These are phyloP conservation scores for Mesoligia furuncula DNA, from an alignment of 2,888 invertebrate genomes.

Conservation along the genomic window DNA sequence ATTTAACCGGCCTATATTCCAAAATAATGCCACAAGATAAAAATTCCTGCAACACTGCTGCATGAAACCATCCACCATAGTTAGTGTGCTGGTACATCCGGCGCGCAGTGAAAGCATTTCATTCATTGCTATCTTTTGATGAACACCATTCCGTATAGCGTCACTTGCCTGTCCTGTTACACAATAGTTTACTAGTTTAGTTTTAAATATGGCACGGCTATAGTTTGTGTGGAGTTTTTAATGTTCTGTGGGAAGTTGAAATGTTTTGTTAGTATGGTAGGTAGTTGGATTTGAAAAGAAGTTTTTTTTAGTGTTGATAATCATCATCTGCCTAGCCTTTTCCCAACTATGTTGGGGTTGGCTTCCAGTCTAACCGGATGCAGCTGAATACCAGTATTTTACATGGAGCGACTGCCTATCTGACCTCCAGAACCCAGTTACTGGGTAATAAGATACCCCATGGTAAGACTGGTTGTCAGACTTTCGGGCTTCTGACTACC, in stretches of 20 bases:
- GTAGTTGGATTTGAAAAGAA: neutral
- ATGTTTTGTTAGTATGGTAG: neutral
- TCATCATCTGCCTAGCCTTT: too few relatives aligned
- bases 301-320: too few relatives aligned
- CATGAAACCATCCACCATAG: slow-evolving; percentile 32
- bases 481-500: too few relatives aligned
- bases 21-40: neutral
- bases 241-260: neutral
- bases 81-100: slow-evolving; percentile 44
- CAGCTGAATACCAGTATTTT: too few relatives aligned
- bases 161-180: slow-evolving; percentile 47
- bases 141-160: slow-evolving; percentile 53
- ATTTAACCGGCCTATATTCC: neutral
- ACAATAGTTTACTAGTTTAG: slow-evolving; percentile 57
- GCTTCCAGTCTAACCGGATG: too few relatives aligned
- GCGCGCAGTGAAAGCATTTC: slow-evolving; percentile 50
- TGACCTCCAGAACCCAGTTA: too few relatives aligned
- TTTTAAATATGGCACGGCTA: slow-evolving; percentile 45
- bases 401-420: too few relatives aligned
- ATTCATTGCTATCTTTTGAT: slow-evolving; percentile 61
- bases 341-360: too few relatives aligned
- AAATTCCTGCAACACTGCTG: slow-evolving; percentile 10
- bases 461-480: too few relatives aligned
- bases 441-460: too few relatives aligned
- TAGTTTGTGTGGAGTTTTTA: slow-evolving; percentile 27